A percentile compares a stretch with the other conserved stretches of the same genome.
Conservation (phyloP, 2,888 invertebrate species). For the Troilus luridus region DNA sequence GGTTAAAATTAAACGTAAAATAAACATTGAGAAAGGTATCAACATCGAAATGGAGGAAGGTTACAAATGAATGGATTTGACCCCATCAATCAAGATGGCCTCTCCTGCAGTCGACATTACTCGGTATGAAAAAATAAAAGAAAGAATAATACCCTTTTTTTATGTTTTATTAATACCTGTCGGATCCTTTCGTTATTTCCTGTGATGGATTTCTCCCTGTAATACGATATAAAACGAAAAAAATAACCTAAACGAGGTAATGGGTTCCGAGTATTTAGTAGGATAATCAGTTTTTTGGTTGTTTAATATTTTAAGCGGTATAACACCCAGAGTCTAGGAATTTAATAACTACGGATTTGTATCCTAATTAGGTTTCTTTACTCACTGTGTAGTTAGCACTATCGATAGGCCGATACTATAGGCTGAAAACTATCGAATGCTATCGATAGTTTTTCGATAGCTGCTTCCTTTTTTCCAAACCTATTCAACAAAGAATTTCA, state of each 20-base stretch:
- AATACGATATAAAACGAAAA: neutral
- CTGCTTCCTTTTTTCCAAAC: no score
- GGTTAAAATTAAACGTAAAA: neutral
- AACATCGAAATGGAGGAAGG: no score
- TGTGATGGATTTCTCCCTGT: neutral
- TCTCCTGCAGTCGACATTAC: neutral
- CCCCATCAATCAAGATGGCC: constrained; percentile 2
- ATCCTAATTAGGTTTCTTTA: no score
- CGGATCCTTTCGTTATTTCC: neutral
- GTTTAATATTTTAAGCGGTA: no score
- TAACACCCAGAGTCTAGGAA: neutral
- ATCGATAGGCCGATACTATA: no score
- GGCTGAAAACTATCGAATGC: no score
- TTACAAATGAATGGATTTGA: neutral
- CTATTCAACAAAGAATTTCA: no score
- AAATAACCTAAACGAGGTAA: neutral
- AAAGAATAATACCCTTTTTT: neutral
- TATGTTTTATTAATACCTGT: constrained; percentile 6
- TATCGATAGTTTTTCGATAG: no score
- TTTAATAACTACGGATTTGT: neutral
- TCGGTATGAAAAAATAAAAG: neutral
- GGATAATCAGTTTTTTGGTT: no score
- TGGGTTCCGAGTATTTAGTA: neutral
- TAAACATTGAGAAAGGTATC: neutral
- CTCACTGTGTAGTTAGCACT: no score